phyloP scores from a whole-genome alignment of 92 coral and sea anemone genomes.

The Montipora capitata region DNA sequence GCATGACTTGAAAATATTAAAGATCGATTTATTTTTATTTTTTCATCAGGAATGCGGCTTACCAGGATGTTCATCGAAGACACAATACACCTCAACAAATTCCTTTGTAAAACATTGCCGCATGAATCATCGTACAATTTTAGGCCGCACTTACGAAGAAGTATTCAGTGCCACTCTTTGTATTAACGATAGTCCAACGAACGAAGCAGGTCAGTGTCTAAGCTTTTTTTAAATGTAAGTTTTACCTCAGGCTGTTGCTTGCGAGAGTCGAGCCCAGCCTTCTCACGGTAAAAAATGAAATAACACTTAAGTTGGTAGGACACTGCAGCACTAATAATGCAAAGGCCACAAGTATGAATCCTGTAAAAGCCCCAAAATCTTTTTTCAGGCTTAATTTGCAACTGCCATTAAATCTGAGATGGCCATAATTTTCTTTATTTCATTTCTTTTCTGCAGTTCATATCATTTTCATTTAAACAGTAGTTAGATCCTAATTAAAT shows the following conservation, averaged over 20 bases:
- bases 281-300: neutral
- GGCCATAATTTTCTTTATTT: neutral
- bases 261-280: neutral
- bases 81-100: neutral
- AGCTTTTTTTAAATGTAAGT: neutral
- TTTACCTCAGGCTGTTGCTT: neutral
- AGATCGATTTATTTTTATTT: no score
- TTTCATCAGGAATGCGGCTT: neutral
- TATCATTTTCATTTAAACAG: constrained; percentile 1
- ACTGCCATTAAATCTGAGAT: no score
- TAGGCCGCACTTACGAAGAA: constrained; percentile 3
- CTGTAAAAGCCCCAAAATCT: neutral
- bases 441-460: neutral
- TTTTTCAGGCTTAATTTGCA: neutral
- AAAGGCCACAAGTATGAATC: constrained; percentile 3
- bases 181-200: neutral
- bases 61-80: constrained; percentile 1
- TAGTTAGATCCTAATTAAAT: neutral
- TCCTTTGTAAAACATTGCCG: neutral
- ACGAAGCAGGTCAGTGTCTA: constrained; percentile 4
- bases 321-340: neutral
- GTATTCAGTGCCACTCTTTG: constrained; percentile 3
- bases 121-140: neutral
- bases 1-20: no score
- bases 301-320: constrained; percentile 2